Evolutionary conservation across 1,140 invertebrate species (phyloP), one percentile per base, ranked within the genome.

Genomic region (Contarinia nasturtii): DNA sequence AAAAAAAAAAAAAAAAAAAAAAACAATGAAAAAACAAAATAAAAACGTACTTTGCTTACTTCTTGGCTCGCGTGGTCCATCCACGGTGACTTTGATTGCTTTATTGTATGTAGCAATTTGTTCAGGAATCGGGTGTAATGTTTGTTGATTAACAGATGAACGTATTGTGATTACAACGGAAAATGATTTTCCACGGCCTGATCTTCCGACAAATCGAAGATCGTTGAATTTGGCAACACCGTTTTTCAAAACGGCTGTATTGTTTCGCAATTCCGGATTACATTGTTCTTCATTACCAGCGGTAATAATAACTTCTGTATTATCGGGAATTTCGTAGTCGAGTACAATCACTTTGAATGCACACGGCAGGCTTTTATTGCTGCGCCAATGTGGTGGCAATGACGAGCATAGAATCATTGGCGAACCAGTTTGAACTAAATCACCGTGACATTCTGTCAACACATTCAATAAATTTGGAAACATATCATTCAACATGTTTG

Each of bases 151-250:
- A 10, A 27, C 27, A 3, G 27, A 27, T 2, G 85, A 81, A 2
- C 89, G 69, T 49, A 94, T 81, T 33, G 84, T 82, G 50, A 94
- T 93, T 22, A 85, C 87, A 48, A 94, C 57, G 0, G 83, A 82
- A 58, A 94, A 93, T 47, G 79, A 90, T 64, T 97, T 97, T 20
- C 92, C 93, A 65, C 93, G 74, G 7, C 93, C 93, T 49, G 86
- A 91, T 41, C 91, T 72, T 8, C 92, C 93, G 33, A 97, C 90
- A 65, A 98, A 98, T 59, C 94, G 70, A 1, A 98, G 72, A 73
- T 98, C 94, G 56, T 92, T 95, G 70, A 98, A 98, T 67, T 94
- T 94, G 19, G 93, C 93, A 40, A 96, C 83, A 69, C 92, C 85
- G 58, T 91, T 92, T 68, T 94, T 94, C 83, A 96, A 90, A 44